phyloP scores from a whole-genome alignment of 2,113 vertebrate genomes.

The Cheirogaleus medius region DNA sequence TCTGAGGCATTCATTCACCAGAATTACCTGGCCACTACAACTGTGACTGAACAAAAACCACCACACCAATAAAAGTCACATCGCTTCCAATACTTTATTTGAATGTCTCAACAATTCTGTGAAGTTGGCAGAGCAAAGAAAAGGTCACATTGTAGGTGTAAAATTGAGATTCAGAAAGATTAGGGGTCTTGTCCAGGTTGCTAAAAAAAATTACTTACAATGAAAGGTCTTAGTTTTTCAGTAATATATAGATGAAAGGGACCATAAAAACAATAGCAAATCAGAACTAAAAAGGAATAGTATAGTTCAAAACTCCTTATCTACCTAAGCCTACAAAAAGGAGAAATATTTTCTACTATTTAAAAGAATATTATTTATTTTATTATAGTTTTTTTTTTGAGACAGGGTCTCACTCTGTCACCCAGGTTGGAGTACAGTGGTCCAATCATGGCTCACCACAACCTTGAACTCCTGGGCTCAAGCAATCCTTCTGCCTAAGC shows the following conservation, averaged over 20 bases:
- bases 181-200: background rate
- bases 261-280: background rate
- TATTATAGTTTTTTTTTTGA: background rate
- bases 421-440: too few relatives aligned
- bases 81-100: background rate
- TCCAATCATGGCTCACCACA: too few relatives aligned
- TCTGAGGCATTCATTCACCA: background rate
- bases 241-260: background rate
- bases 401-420: too few relatives aligned
- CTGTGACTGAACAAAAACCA: background rate
- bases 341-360: background rate
- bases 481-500: too few relatives aligned
- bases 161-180: background rate
- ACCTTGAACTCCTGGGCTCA: too few relatives aligned
- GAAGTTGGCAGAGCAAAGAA: background rate
- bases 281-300: background rate
- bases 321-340: background rate
- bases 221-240: background rate
- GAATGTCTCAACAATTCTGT: background rate
- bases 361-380: background rate
- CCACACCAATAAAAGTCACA: background rate
- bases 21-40: background rate
- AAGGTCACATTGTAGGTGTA: background rate
- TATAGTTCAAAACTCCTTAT: background rate
- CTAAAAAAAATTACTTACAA: conserved; percentile 32